These are phyloP conservation scores for Gallinago nigripennis DNA, from an alignment of 2,797 vertebrate species.

Conservation along the genomic window DNA sequence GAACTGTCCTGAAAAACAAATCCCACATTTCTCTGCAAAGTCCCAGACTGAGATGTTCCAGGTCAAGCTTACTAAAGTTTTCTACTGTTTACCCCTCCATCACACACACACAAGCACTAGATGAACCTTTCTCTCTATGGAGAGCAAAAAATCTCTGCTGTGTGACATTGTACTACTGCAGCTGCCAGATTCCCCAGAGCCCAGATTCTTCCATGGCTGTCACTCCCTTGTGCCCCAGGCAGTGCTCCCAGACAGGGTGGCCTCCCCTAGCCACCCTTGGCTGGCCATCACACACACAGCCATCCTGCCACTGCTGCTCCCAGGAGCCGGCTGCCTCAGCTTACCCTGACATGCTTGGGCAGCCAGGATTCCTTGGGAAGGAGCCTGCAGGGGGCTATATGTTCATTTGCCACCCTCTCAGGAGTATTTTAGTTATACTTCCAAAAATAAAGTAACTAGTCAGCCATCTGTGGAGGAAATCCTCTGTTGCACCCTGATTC, in stretches of 20 bases:
- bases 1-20: neutral
- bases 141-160: neutral
- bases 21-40: neutral
- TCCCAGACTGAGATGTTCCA: neutral
- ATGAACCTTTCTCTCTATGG: neutral
- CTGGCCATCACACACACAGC: rapidly evolving
- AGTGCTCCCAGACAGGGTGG: neutral
- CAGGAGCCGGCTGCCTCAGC: rapidly evolving
- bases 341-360: rapidly evolving
- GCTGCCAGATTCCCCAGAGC: neutral
- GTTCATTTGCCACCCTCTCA: neutral
- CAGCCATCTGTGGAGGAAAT: neutral
- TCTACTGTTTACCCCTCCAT: neutral
- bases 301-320: neutral
- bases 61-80: neutral
- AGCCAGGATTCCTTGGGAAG: neutral
- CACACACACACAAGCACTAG: rapidly evolving
- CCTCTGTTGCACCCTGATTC: neutral
- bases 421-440: neutral
- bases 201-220: neutral
- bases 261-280: neutral
- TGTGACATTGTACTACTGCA: neutral
- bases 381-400: neutral
- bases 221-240: neutral
- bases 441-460: neutral